Evolutionary conservation across 2,113 vertebrate genomes (phyloP).

Genomic region (Oriolus oriolus): DNA sequence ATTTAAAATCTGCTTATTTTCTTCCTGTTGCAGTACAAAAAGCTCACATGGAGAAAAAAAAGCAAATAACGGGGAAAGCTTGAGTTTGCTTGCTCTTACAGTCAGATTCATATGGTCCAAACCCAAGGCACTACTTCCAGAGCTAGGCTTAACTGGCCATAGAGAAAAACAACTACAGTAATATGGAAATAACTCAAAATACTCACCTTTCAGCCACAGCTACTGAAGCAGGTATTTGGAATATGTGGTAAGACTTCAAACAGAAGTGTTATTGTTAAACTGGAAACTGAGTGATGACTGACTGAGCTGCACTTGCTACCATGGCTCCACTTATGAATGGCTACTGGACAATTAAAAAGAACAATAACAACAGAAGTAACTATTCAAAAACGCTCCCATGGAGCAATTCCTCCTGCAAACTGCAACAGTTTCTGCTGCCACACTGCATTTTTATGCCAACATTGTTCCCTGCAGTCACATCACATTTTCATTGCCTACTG

Average conservation of each 20-base stretch:
- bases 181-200: neutral
- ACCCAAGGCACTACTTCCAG: neutral
- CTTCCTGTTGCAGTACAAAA: neutral
- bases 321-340: neutral
- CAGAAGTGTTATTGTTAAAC: neutral
- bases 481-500: neutral
- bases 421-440: neutral
- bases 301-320: neutral
- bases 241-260: neutral
- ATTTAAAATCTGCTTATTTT: neutral
- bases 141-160: neutral
- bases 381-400: neutral
- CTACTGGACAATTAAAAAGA: neutral
- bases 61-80: neutral
- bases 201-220: neutral
- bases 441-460: neutral
- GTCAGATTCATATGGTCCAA: neutral
- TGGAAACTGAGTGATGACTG: neutral
- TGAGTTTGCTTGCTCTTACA: neutral
- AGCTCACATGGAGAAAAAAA: fast-evolving
- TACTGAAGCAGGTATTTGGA: neutral
- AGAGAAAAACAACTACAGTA: neutral
- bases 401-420: neutral
- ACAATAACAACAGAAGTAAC: neutral
- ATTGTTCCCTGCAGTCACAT: neutral